Evolutionary conservation across 1,140 invertebrate species (phyloP), one percentile per base, ranked within the genome.

Genomic region (Drosophila asahinai): DNA sequence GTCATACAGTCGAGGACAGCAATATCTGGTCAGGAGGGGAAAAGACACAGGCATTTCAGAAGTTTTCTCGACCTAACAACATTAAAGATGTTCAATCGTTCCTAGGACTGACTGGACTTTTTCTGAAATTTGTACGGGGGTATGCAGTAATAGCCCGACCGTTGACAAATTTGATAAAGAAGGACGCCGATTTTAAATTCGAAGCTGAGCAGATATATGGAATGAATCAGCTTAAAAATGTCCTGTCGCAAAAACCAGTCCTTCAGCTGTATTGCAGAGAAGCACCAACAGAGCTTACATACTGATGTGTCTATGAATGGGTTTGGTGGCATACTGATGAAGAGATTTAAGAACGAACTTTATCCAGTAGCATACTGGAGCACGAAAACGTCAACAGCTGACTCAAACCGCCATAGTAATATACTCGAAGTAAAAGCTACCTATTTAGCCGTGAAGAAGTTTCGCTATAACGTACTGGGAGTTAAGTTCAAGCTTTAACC

Each of bases 361-460:
- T 9, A 48, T 48, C n/a, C 47, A 19, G 22, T 11, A 22, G 47
- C n/a, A 19, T 48, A 12, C 9, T 11, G 17, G 51, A 54, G 30
- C 12, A 33, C 36, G 14, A 49, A 49, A 19, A 49, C 48, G 12
- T 25, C 22, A 25, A 3, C 9, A 22, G 9, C 47, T 5, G 47
- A 48, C 51, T 8, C 8, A 36, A 36, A 15, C 5, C 30, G 25
- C 6, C 8, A 25, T 15, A 15, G 7, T 17, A 8, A 52, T 17
- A 61, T 30, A n/a, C 58, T n/a, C 58, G 11, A 47, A 8, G 30
- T 33, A 33, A 33, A 33, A 58, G 63, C 45, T 76, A 52, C 11
- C 47, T 38, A 15, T 6, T 14, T 33, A 15, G 25, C 49, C 11
- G 25, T n/a, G 7, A 33, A 33, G 15, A 52, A 15, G 25, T 25